Base-by-base conservation (phyloP, 2,113 vertebrate species). In the Falco punctatus region DNA sequence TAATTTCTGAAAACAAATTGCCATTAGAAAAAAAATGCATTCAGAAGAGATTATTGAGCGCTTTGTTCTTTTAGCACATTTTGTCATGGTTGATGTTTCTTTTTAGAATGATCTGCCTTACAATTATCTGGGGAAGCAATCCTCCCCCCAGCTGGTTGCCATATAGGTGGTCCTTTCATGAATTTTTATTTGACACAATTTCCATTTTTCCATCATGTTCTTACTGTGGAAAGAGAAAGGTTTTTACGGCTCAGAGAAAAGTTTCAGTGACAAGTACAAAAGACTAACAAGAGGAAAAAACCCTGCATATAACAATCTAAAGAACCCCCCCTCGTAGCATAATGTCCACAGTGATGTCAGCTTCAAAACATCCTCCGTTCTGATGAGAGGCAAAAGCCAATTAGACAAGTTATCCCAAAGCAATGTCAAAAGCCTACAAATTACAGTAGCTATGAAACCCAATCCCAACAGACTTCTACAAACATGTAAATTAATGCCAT, bases 401-500 rank as follows among this genome's bases (percentile, higher is more conserved):
- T 97, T 96, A 96, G 94, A 94, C 70, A 92, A 93, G 85, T 94
- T 98, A 97, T 98, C 96, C 97, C 94, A 97, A 94, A 98, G 97
- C 84, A 70, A 97, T 97, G 88, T 96, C 89, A 97, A 98, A 97
- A 98, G 95, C 71, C 66, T 97, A 94, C 96, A 95, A 82, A 96
- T 97, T 97, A 95, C 79, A 92, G 96, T 94, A 94, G 95, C 91
- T 97, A 77, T 97, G 96, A 97, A 98, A 95, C 57, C 74, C 89
- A 96, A 92, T 97, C 98, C 95, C 98, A 95, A 84, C 86, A 98
- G 98, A 97, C 86, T 97, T 98, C 95, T 95, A 96, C 97, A 97
- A 98, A 98, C 97, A 98, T 98, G 97, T 97, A 98, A 98, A 98
- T 98, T 96, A 98, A 98, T 97, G 96, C 75, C 90, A 95, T 96